Conservation (phyloP, 2,888 invertebrate genomes). For the Phymatocera aterrima region DNA sequence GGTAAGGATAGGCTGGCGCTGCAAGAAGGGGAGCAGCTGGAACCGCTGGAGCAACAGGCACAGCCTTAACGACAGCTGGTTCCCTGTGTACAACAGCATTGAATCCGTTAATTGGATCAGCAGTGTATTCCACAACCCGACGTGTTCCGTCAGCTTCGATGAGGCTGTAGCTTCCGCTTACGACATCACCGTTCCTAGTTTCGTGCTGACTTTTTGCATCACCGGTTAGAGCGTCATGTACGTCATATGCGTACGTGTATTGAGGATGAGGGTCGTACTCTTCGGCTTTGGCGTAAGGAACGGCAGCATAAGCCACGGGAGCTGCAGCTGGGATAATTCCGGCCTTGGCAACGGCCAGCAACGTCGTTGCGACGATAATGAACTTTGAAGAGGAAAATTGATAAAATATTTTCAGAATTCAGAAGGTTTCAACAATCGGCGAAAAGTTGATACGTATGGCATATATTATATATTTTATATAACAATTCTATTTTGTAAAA, state of each 20-base stretch:
- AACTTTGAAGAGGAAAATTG: slow-evolving; percentile 32
- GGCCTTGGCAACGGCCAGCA: slow-evolving; percentile 53
- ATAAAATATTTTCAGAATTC: neutral
- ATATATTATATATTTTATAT: too few species aligned
- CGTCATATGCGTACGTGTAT: slow-evolving; percentile 68
- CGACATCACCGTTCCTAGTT: slow-evolving; percentile 67
- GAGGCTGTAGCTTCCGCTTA: slow-evolving; percentile 67
- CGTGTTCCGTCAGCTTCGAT: slow-evolving; percentile 70
- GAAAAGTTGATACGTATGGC: too few species aligned
- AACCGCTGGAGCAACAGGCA: slow-evolving; percentile 49
- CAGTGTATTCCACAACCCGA: slow-evolving; percentile 67
- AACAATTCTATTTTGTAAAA: too few species aligned
- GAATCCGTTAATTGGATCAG: slow-evolving; percentile 69
- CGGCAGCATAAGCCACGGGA: slow-evolving; percentile 56
- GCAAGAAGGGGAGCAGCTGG: slow-evolving; percentile 50
- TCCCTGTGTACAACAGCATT: slow-evolving; percentile 69
- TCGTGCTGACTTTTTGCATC: slow-evolving; percentile 69
- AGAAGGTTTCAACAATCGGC: neutral
- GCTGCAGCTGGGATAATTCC: slow-evolving; percentile 53
- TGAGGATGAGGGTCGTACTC: slow-evolving; percentile 69
- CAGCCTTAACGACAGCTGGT: slow-evolving; percentile 61
- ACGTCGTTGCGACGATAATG: slow-evolving; percentile 51
- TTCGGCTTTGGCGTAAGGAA: slow-evolving; percentile 53
- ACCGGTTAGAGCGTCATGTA: slow-evolving; percentile 66
- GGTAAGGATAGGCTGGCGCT: slow-evolving; percentile 54